Evolutionary conservation across 2,888 invertebrate species (phyloP).

Genomic region (Caenorhabditis auriculariae): DNA sequence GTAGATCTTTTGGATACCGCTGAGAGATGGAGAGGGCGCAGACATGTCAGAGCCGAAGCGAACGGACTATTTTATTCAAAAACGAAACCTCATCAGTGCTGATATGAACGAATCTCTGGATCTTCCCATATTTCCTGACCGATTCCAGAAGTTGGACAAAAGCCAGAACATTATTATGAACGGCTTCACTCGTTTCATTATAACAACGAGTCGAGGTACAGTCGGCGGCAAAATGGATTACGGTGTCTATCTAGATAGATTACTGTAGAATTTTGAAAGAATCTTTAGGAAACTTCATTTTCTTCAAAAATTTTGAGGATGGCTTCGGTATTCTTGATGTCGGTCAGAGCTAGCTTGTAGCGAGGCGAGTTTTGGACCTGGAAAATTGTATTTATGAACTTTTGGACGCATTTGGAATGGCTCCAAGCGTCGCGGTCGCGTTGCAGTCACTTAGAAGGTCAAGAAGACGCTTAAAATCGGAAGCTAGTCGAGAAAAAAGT

Average conservation of each 20-base stretch:
- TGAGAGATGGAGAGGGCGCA: too few species aligned
- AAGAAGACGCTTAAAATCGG: too few species aligned
- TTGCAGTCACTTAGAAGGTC: too few species aligned
- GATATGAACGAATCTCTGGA: slow-evolving; percentile 57
- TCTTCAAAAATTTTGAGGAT: slow-evolving; percentile 46
- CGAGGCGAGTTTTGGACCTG: slow-evolving; percentile 46
- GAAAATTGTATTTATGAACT: not conserved
- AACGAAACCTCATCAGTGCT: slow-evolving; percentile 59
- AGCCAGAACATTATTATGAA: slow-evolving; percentile 59
- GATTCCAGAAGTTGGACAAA: slow-evolving; percentile 58
- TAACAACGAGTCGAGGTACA: slow-evolving; percentile 62
- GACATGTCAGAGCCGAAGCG: too few species aligned
- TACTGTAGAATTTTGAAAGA: too few species aligned
- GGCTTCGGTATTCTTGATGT: slow-evolving; percentile 53
- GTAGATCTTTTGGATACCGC: too few species aligned
- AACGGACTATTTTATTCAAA: too few species aligned
- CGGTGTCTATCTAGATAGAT: slow-evolving; percentile 54
- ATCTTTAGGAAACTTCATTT: slow-evolving; percentile 42
- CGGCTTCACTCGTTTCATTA: slow-evolving; percentile 52
- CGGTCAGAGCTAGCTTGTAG: slow-evolving; percentile 53
- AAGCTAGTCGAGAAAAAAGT: too few species aligned
- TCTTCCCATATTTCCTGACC: slow-evolving; percentile 47
- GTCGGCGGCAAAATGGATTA: slow-evolving; percentile 62
- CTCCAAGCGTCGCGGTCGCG: too few species aligned
- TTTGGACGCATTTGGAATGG: too few species aligned